phyloP scores from a whole-genome alignment of 2,888 invertebrate species.

The Stenolophus ochropezus region DNA sequence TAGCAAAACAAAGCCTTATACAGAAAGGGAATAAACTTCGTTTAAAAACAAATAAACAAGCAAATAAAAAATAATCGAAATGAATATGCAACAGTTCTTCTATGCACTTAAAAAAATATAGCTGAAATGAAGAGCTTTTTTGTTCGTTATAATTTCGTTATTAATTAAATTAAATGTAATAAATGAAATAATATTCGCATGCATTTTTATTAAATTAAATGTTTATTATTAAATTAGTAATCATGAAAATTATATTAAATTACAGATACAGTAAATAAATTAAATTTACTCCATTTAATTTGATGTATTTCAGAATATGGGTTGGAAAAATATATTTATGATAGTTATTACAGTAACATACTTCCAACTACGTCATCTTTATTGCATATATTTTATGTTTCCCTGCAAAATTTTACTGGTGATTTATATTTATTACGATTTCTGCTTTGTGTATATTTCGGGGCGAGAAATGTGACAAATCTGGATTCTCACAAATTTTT shows the following conservation, averaged over 20 bases:
- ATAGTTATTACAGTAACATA: neutral
- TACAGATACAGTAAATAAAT: neutral
- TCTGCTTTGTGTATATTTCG: neutral
- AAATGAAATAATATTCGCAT: too few species aligned
- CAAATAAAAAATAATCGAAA: neutral
- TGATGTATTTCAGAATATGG: neutral
- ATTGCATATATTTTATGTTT: slow-evolving; percentile 1
- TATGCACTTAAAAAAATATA: too few species aligned
- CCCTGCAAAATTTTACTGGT: neutral
- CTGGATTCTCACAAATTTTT: neutral
- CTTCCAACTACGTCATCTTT: neutral
- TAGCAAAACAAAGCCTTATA: neutral
- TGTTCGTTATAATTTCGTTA: neutral
- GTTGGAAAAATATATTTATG: neutral
- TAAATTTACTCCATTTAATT: neutral
- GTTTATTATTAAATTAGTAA: neutral
- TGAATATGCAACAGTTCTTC: neutral
- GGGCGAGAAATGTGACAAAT: neutral
- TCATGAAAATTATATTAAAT: neutral
- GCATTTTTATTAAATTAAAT: neutral
- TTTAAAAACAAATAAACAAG: neutral
- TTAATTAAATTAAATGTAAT: too few species aligned
- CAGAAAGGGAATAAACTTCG: neutral
- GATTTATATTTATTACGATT: slow-evolving; percentile 14
- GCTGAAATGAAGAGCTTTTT: too few species aligned